Base-by-base conservation (phyloP, 2,888 invertebrate species). In the Eupithecia inturbata region DNA sequence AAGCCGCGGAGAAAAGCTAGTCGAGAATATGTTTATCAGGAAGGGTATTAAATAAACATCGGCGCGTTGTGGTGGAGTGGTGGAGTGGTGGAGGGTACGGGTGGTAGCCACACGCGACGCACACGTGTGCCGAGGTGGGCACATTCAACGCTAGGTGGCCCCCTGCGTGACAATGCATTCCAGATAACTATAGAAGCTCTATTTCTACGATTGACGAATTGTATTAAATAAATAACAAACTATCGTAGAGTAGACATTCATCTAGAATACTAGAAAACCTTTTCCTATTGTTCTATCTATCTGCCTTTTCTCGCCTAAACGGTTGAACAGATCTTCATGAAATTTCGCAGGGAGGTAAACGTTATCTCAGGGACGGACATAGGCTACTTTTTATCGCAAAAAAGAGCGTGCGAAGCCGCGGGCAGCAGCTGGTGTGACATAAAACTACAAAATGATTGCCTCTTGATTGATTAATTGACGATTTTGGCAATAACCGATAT, bases 41-140 rank as follows among this genome's bases (percentile, higher is more conserved):
- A 22, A 22, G 53, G 22, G 22, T 14, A 57, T 4, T 22, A 14
- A 26, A 22, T 1, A 26, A 57, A 10, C 57, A 22, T 26, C 14
- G 57, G 12, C 26, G 57, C 57, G 26, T 12, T 22, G 57, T 14
- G 45, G 62, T 45, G 45, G 60, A 69, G 70, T 69, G 69, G 63
- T 57, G 57, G 9, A 36, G 36, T 36, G n/a, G n/a, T n/a, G n/a
- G 36, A 49, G 68, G 16, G 69, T 22, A 67, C 67, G 75, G 67
- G 36, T 41, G 39, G 75, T 60, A 22, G 71, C 75, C 75, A 69
- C 75, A 72, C 75, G 67, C 75, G 72, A 67, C 33, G 69, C 67
- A 14, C 75, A 75, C 75, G 75, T 75, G 75, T 72, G 72, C 19
- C 72, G 75, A 72, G 75, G 75, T 72, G 75, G 67, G 70, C 70